A percentile compares a stretch with the other conserved stretches of the same genome.
These are phyloP conservation scores for Lucilia sericata DNA, from an alignment of 1,140 invertebrate genomes.

Conservation along the genomic window DNA sequence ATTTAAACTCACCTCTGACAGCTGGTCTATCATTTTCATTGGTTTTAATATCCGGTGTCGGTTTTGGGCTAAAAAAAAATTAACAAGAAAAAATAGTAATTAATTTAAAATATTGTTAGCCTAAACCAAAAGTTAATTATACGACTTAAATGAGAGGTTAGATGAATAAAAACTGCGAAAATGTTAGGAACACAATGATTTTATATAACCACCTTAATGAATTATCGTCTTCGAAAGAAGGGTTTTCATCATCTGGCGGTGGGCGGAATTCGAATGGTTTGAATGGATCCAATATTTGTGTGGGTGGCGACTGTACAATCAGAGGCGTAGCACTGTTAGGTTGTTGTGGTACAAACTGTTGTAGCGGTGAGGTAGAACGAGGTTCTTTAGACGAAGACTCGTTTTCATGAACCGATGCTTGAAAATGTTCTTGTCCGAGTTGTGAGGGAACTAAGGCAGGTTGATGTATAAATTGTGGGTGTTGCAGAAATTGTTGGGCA, in stretches of 20 bases:
- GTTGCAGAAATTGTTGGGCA: neutral
- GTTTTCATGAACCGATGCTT: neutral
- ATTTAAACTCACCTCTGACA: too few species aligned
- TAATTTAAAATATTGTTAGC: too few species aligned
- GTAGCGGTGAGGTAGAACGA: neutral
- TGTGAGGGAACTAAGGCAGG: too few species aligned
- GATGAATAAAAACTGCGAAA: neutral
- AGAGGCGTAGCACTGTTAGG: neutral
- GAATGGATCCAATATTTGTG: conserved; percentile 31
- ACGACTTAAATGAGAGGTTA: neutral
- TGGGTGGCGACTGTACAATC: neutral
- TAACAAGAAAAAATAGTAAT: too few species aligned
- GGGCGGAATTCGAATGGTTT: conserved; percentile 41
- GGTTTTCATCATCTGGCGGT: conserved; percentile 18
- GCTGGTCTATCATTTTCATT: too few species aligned
- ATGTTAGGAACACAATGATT: neutral
- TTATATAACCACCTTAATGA: conserved; percentile 29
- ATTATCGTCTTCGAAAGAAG: neutral
- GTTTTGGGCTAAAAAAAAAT: too few species aligned
- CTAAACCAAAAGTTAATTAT: too few species aligned
- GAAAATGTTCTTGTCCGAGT: neutral
- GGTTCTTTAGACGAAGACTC: neutral
- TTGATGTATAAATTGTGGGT: neutral
- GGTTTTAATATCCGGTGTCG: too few species aligned
- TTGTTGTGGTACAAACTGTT: conserved; percentile 13